A percentile compares a stretch with the other conserved stretches of the same genome.
Conservation (phyloP, 2,888 invertebrate species). For the Argynnis bischoffii region DNA sequence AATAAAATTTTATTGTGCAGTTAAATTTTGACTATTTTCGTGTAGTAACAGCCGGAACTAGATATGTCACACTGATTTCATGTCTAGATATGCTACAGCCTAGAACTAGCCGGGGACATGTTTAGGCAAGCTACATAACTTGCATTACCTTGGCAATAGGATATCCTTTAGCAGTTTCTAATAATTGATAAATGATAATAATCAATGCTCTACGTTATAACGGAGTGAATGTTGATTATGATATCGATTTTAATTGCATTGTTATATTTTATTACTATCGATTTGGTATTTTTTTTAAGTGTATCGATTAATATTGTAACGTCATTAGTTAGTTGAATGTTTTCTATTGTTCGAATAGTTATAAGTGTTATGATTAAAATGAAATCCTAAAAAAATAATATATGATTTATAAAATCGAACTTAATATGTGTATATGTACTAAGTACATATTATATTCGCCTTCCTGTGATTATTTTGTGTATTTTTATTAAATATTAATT, state of each 20-base stretch:
- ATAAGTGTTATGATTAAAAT: no score
- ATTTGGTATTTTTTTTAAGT: slow-evolving; percentile 6
- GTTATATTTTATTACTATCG: slow-evolving; percentile 17
- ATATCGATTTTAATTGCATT: slow-evolving; percentile 29
- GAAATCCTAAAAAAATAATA: no score
- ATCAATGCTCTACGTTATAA: slow-evolving; percentile 26
- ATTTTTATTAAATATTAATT: no score
- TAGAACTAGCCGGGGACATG: slow-evolving; percentile 15
- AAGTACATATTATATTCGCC: no score
- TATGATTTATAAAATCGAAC: no score
- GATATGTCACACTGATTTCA: slow-evolving; percentile 30
- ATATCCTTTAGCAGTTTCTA: slow-evolving; percentile 39
- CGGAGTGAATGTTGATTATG: slow-evolving; percentile 36
- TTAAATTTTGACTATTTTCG: slow-evolving; percentile 15
- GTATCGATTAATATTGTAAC: neutral
- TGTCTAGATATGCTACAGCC: slow-evolving; percentile 6
- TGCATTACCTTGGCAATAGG: slow-evolving; percentile 37
- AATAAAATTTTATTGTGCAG: no score
- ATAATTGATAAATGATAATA: slow-evolving; percentile 36
- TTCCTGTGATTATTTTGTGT: no score
- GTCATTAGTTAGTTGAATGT: neutral
- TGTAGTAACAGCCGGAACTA: slow-evolving; percentile 31
- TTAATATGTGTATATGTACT: no score
- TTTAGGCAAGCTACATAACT: slow-evolving; percentile 14
- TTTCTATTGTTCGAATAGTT: neutral